Base-by-base conservation (phyloP, 2,113 vertebrate genomes). In the Varanus komodoensis region DNA sequence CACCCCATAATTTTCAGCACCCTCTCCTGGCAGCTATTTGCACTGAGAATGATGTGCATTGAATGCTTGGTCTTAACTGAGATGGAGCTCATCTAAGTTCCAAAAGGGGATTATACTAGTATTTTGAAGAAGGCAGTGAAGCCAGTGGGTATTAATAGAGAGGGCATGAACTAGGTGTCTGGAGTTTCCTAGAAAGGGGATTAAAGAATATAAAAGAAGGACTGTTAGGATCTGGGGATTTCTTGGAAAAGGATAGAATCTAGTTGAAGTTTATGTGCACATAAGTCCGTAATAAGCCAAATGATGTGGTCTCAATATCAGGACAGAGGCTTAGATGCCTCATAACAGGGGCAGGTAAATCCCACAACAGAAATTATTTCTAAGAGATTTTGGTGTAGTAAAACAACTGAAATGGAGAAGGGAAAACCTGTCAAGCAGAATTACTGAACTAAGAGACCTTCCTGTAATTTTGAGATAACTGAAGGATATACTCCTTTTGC, bases 211-310 rank as follows among this genome's bases (percentile, higher is more conserved):
- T 17, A 84, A 61, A 50, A 75, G 12, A 79, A 87, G 78, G 38
- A 88, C n/a, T 75, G 84, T 82, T 87, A 57, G 87, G 82, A 92
- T 92, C 82, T 64, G 50, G 27, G 91, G 93, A 92, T 94, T 90
- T 91, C 8, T n/a, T 50, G 90, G 92, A 91, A 94, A 85, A 93
- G 93, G 89, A 92, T 88, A 92, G 91, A 79, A 88, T 87, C 93
- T 84, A 32, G 32, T 7, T 85, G 19, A 64, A 32, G 32, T 7
- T 85, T 19, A 64, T 64, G 23, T 29, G 67, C 8, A 50, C 38
- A 38, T 32, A 86, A 14, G 9, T 3, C 27, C 50, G 27, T 5
- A 2, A n/a, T 52, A 77, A 17, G 74, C 12, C 8, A 48, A 7
- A 29, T 48, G 14, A 48, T n/a, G 27, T 32, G 29, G 52, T 3